phyloP scores from a whole-genome alignment of 2,888 invertebrate genomes.

The Sinelater perroti region DNA sequence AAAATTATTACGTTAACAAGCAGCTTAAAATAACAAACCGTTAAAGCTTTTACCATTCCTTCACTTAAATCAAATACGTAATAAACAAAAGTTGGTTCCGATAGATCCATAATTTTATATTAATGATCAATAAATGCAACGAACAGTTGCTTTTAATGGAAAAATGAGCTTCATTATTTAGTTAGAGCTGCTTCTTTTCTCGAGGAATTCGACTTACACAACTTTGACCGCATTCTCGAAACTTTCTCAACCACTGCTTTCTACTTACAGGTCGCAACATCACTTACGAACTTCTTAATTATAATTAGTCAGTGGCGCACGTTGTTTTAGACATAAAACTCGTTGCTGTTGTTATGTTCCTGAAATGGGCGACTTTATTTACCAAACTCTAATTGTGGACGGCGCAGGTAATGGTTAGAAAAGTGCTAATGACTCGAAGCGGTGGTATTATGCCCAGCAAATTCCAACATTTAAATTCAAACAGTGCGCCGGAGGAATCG shows the following conservation, averaged over 20 bases:
- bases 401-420: background rate
- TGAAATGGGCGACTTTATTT: conserved; percentile 1
- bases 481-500: conserved; percentile 21
- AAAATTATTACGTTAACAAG: no score
- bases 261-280: conserved; percentile 7
- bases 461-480: conserved; percentile 28
- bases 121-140: no score
- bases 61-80: no score
- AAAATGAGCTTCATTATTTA: no score
- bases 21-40: no score
- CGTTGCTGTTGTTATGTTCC: background rate
- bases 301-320: conserved; percentile 9
- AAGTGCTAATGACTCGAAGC: background rate
- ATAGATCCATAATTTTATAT: no score
- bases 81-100: no score
- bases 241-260: conserved; percentile 14
- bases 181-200: background rate
- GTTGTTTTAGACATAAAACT: background rate
- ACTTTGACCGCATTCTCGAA: conserved; percentile 6
- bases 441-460: conserved; percentile 15
- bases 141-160: no score
- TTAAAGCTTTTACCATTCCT: no score
- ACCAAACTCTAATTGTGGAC: background rate
- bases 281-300: conserved; percentile 18
- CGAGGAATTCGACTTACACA: conserved; percentile 11